Conservation (phyloP, 2,113 vertebrate genomes). For the Aegotheles bennettii region DNA sequence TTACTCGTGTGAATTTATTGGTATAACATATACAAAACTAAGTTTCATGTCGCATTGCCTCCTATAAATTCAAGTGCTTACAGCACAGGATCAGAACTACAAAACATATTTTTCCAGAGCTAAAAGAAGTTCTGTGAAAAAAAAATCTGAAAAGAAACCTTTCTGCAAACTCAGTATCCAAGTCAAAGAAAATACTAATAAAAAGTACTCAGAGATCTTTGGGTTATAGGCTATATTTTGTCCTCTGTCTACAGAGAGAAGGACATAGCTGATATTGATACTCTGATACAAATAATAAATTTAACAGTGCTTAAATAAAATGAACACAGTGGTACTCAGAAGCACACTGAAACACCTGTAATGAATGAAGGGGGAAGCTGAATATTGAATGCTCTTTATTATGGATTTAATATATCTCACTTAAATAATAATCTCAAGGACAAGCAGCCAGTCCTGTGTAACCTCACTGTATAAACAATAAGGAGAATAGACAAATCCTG, state of each 20-base stretch:
- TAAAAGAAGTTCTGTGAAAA: neutral
- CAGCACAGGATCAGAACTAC: neutral
- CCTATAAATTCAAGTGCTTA: neutral
- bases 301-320: neutral
- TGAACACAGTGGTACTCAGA: neutral
- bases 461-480: neutral
- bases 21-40: neutral
- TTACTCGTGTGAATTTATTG: neutral
- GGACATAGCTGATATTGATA: neutral
- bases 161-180: neutral
- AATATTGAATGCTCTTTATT: neutral
- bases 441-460: neutral
- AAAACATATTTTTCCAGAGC: neutral
- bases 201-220: neutral
- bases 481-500: neutral
- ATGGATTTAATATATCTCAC: neutral
- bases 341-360: neutral
- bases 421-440: neutral
- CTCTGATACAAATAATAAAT: neutral
- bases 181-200: neutral
- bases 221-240: neutral
- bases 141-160: neutral
- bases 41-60: neutral
- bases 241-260: neutral
- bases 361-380: neutral